Base-by-base conservation (phyloP, 2,797 vertebrate genomes). In the Pangasius macronema region DNA sequence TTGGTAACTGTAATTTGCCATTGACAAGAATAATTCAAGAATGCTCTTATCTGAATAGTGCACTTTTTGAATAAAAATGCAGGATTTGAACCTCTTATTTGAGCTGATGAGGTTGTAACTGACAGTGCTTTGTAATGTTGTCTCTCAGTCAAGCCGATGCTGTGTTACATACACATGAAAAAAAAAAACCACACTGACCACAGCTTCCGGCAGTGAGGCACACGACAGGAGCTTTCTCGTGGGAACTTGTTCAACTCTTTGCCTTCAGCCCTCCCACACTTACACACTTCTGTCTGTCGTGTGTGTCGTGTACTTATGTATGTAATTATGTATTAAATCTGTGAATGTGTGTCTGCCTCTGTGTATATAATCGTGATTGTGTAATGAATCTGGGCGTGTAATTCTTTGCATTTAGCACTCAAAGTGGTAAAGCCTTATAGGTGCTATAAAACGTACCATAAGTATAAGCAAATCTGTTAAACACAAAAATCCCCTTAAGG, bases 211-310 rank as follows among this genome's bases (percentile, higher is more conserved):
- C 92, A 91, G 88, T 76, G 72, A 92, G 86, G 88, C 89, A 88
- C 87, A 90, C 82, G 42, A 91, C 85, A 90, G 88, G 88, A 92
- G 92, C 90, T 92, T 96, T 96, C 95, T 95, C 95, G 92, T 96
- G 96, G 93, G 96, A 96, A 96, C 93, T 59, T 91, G 75, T 88
- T 95, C 86, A 94, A 94, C 94, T 95, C 92, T 94, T 94, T 94
- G 94, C 94, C 94, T 94, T 89, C 42, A 57, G 84, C 63, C 84
- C 70, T 84, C 72, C 87, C 67, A 82, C 49, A 75, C 33, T 87
- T 70, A 55, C 67, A 67, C 81, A 83, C 76, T 85, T 89, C 89
- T 89, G 77, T 76, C 90, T 83, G 63, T 49, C 53, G 3, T 77
- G 18, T 85, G 39, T 46, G 55, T 85, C 68, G 39, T 86, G 68